These are phyloP conservation scores for Dynastes hyllus DNA, from an alignment of 2,888 invertebrate genomes.

Conservation along the genomic window DNA sequence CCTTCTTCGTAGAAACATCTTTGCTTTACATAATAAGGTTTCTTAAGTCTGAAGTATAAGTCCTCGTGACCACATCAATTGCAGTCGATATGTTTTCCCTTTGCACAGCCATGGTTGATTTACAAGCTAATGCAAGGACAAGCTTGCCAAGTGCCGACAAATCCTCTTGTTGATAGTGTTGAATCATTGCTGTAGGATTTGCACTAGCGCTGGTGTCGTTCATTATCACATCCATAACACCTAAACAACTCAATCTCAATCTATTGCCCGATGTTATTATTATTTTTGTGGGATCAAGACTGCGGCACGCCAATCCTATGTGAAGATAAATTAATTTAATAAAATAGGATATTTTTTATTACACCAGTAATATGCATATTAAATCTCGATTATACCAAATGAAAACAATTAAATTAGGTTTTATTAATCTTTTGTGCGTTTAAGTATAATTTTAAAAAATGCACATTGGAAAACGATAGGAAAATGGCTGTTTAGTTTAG, in stretches of 20 bases:
- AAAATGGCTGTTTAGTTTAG: no score
- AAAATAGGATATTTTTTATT: neutral
- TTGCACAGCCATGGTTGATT: conserved; percentile 90
- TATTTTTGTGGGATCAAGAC: conserved; percentile 94
- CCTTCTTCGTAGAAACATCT: neutral
- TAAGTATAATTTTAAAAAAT: no score
- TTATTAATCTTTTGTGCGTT: no score
- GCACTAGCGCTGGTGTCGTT: conserved; percentile 77
- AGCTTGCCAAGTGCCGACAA: conserved; percentile 92
- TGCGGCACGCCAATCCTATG: conserved; percentile 83
- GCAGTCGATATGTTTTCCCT: conserved; percentile 91
- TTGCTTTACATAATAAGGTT: conserved; percentile 89
- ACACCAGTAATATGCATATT: no score
- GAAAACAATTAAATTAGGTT: no score
- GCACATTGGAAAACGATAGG: no score
- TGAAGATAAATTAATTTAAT: conserved; percentile 74
- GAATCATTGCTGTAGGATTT: conserved; percentile 79
- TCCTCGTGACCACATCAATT: conserved; percentile 90
- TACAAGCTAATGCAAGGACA: conserved; percentile 94
- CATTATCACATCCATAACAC: conserved; percentile 86
- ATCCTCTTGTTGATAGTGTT: conserved; percentile 92
- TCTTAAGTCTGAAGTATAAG: conserved; percentile 95
- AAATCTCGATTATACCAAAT: no score
- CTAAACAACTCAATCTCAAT: conserved; percentile 86
- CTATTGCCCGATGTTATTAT: conserved; percentile 75